Evolutionary conservation across 2,797 vertebrate species (phyloP).

Genomic region (Eulemur mongoz): DNA sequence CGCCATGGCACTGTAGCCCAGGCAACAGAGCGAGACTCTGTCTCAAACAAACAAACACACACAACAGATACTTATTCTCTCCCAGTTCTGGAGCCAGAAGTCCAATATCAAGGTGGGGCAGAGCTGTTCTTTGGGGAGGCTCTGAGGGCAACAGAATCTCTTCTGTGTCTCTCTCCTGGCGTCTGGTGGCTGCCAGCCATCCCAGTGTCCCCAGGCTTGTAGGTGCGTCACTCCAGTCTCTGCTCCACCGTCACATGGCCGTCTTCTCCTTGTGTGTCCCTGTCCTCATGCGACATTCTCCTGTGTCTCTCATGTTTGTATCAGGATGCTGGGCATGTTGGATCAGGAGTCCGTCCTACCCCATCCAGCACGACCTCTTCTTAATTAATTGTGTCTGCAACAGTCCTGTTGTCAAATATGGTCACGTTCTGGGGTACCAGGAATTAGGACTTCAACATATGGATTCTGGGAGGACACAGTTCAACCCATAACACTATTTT

Average conservation of each 20-base stretch:
- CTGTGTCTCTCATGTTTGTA: not conserved
- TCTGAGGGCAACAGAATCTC: accelerated
- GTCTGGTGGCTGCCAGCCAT: accelerated
- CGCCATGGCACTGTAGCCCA: no score
- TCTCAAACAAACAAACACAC: no score
- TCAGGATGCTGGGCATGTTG: accelerated
- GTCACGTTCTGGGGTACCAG: not conserved
- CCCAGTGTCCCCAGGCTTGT: not conserved
- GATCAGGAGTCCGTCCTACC: accelerated
- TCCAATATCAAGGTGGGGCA: not conserved
- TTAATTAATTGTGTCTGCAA: not conserved
- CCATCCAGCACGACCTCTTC: no score
- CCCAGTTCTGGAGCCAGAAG: not conserved
- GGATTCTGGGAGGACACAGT: not conserved
- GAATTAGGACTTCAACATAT: accelerated
- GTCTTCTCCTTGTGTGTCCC: not conserved
- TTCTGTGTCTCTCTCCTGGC: not conserved
- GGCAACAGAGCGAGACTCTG: no score
- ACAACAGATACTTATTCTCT: not conserved
- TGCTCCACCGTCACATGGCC: accelerated
- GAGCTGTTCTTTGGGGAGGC: not conserved
- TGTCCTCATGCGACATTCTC: not conserved
- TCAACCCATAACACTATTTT: accelerated
- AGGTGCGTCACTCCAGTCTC: accelerated
- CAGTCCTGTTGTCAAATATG: not conserved